Base-by-base conservation (phyloP, 2,888 invertebrate genomes). In the Ctenicera cuprea region DNA sequence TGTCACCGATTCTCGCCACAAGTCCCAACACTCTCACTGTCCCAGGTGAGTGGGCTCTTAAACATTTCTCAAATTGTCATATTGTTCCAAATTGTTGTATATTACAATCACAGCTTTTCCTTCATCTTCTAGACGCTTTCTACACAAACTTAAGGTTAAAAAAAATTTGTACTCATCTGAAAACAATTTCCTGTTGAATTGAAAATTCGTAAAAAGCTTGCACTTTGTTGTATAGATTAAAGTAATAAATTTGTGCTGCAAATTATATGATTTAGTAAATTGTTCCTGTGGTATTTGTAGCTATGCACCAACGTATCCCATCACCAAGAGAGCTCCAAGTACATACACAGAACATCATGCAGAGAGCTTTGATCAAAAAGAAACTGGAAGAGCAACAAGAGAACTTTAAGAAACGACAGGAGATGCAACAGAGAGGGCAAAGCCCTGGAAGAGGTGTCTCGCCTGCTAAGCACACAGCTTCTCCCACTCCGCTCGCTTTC, bases 301-400 rank as follows among this genome's bases (percentile, higher is more conserved):
- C 91, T 76, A 89, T 92, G 80, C 92, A 92, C 75, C 92, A 92
- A 79, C 90, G 94, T 81, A 93, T 94, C 79, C 94, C 94, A 52
- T 95, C 95, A 18, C 95, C 95, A 33, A 92, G 95, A 80, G 96
- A 96, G 86, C 88, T 96, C 76, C 93, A 94, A 72, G 94, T 92
- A 76, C 95, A 95, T 87, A 94, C 96, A 41, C 96, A 96, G 88
- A 91, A 92, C 80, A 95, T 96, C 80, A 93, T 96, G 91, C 96
- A 96, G 87, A 91, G 91, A 82, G 95, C 95, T 14, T 89, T 96
- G 80, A 93, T 96, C 82, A 96, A 96, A 88, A 95, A 95, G 89
- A 95, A 96, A 87, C 88, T 96, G 71, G 96, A 96, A 85, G 96
- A 96, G 82, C 96, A 96, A 86, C 92, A 93, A 68, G 95, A 95